A percentile compares a stretch with the other conserved stretches of the same genome.
Conservation (phyloP, 2,113 vertebrate genomes). For the Emberiza fucata region DNA sequence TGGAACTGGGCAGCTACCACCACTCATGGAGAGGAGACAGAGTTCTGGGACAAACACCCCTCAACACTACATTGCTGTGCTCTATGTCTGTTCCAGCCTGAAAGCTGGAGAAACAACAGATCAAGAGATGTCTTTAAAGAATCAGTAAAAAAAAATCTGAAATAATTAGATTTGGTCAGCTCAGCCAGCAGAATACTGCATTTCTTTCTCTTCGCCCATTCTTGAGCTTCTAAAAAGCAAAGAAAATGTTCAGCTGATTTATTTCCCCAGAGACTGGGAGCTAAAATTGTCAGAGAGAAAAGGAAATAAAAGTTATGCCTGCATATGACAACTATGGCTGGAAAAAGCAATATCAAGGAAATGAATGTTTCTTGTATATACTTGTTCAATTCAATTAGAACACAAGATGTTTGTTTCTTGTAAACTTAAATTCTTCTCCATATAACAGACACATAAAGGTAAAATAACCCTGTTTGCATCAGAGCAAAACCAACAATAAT, state of each 20-base stretch:
- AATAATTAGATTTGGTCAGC: neutral
- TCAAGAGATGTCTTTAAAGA: neutral
- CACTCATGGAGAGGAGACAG: neutral
- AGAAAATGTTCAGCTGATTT: neutral
- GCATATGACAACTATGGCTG: neutral
- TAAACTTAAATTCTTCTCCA: neutral
- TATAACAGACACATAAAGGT: neutral
- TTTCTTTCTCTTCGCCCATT: neutral
- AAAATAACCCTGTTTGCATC: neutral
- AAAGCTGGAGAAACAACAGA: neutral
- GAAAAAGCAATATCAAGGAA: slow-evolving; percentile 14
- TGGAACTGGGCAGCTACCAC: neutral
- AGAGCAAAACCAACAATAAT: neutral
- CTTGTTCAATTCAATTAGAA: slow-evolving; percentile 21
- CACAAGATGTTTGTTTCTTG: neutral
- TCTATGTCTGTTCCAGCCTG: neutral
- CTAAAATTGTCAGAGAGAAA: neutral
- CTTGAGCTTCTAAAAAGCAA: neutral
- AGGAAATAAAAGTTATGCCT: neutral
- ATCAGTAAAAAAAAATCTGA: neutral
- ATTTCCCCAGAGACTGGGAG: neutral
- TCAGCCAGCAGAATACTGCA: neutral
- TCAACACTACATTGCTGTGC: neutral
- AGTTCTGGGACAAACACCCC: neutral
- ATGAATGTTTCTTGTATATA: neutral